Evolutionary conservation across 2,888 invertebrate species (phyloP), one percentile per base, ranked within the genome.

Genomic region (Anodontia alba): DNA sequence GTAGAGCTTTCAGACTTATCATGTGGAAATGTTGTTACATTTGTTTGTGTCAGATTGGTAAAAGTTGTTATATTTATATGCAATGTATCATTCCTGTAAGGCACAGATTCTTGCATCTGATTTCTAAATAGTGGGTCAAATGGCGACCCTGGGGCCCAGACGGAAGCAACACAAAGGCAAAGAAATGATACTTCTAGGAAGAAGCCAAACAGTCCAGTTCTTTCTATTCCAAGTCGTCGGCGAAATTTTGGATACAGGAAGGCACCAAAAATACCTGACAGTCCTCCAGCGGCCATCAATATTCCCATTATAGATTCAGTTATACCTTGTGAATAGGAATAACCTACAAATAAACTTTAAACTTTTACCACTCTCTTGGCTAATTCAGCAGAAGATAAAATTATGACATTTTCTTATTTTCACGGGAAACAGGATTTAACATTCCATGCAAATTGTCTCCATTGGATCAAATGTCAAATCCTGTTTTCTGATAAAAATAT

Each of bases 81-180:
- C 23, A 17, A 26, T 3, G 69, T 42, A 20, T 68, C 46, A 26
- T 68, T 68, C 26, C 26, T 26, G 26, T 0, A 7, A 17, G 33
- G 7, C 7, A 29, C n/a, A 46, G n/a, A 2, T 31, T 42, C 38
- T 12, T 23, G 42, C 7, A 62, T 29, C 31, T 31, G 69, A 2
- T 33, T 43, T 20, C 29, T 23, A 49, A 76, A 85, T 20, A 84
- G 70, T 31, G 81, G 73, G 80, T 95, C 93, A 88, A 95, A 95
- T 1, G 95, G 95, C 73, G 95, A 95, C n/a, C 95, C 95, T 1
- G 95, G 95, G 38, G 94, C 90, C 93, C 95, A 95, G 10, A 95
- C 92, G 0, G 95, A 93, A 0, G 89, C 87, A 3, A 94, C 94
- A 89, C 95, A 95, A 1, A 95, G 77, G 1, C 92, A 85, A 20